Base-by-base conservation (phyloP, 2,888 invertebrate genomes). In the Scelioninae gen. 2 region DNA sequence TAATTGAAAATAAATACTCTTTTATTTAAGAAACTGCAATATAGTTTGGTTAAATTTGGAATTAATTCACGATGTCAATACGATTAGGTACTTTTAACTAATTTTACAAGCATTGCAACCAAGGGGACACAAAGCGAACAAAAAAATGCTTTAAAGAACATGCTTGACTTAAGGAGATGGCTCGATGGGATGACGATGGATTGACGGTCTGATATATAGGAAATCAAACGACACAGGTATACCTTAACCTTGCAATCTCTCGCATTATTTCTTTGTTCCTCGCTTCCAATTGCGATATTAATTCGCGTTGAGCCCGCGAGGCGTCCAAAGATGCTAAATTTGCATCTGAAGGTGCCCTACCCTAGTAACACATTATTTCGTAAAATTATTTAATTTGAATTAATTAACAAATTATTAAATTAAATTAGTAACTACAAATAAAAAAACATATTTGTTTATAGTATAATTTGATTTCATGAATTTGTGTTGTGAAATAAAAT, bases 261-360 rank as follows among this genome's bases (percentile, higher is more conserved):
- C 95, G 90, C 95, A 96, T 96, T 74, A 97, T 97, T 88, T 97
- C 97, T 81, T 95, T 90, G 87, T 98, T 98, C 88, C 97, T 97
- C 53, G 94, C 92, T 84, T 98, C 97, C 50, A 98, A 88, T 82
- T 97, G 96, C 39, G 93, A 92, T 81, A 98, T 96, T 7, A 97
- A 89, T 84, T 97, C 96, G 6, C 96, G 90, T 81, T 96, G 96
- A 15, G 94, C 94, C 78, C 95, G 89, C 68, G 96, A 96, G 52
- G 95, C 94, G 83, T 96, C 96, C 83, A 95, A 91, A 43, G 88
- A 88, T 73, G 91, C 91, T 28, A 95, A 90, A 80, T 91, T 91
- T 37, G 90, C 89, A 84, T 92, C 92, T 0, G 93, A 93, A 1
- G 94, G 92, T 58, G 94, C 92, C 78, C 92, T 85, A 68, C 90